Percentiles rank a stretch among this genome's conserved stretches.
Evolutionary conservation across 2,113 vertebrate species (phyloP).

Genomic region (Crotophaga sulcirostris): DNA sequence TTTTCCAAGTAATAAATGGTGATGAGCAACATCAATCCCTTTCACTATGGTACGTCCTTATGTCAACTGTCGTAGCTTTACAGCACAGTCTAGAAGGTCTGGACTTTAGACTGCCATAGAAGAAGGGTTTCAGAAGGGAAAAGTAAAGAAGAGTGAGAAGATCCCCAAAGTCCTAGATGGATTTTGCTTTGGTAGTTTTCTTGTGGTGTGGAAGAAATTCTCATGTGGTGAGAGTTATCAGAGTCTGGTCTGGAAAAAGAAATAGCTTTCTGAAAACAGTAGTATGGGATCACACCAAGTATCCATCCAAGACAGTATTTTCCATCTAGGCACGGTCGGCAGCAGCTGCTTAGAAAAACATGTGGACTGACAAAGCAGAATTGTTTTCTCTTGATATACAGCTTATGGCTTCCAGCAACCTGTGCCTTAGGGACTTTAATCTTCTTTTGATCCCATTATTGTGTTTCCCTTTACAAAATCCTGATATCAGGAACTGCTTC

Average conservation of each 20-base stretch:
- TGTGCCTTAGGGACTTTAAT: not conserved
- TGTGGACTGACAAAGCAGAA: not conserved
- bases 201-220: not conserved
- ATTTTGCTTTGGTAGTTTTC: not conserved
- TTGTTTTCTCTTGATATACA: not conserved
- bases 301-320: not conserved
- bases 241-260: not conserved
- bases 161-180: not conserved
- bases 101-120: not conserved
- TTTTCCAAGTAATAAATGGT: not conserved
- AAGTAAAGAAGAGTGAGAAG: not conserved
- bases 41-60: not conserved
- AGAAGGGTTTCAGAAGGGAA: not conserved
- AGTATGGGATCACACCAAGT: not conserved
- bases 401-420: not conserved
- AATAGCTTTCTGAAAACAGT: not conserved
- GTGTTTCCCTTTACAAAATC: not conserved
- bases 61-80: not conserved
- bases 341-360: not conserved
- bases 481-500: not conserved
- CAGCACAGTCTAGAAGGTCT: not conserved
- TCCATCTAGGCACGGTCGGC: not conserved
- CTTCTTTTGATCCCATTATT: conserved; percentile 15
- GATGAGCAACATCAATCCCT: not conserved
- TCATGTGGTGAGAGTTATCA: not conserved